Base-by-base conservation (phyloP, 2,888 invertebrate species). In the Limnephilus lunatus region DNA sequence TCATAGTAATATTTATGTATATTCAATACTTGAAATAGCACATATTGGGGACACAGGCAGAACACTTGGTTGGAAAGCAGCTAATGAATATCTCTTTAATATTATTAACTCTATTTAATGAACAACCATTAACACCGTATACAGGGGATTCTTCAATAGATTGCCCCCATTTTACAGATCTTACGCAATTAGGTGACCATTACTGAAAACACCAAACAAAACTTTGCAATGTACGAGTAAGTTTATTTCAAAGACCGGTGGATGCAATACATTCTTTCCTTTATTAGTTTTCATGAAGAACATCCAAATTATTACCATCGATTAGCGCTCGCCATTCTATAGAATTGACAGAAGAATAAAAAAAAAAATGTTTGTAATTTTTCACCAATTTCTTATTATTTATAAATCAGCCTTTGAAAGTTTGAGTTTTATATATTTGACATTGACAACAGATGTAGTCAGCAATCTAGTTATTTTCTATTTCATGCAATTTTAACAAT, bases 41-140 rank as follows among this genome's bases (percentile, higher is more conserved):
- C n/a, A 31, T 87, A 44, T 11, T n/a, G 44, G 44, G 30, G 44
- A 44, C 53, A 48, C 39, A 30, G 48, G 30, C 44, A 48, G n/a
- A 48, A 82, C 81, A 39, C 81, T 44, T 85, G 91, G 92, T 91
- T 90, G 92, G 91, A 92, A 92, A 92, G 92, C 92, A 91, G 92
- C 81, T 82, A 91, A 90, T 31, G 87, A n/a, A 81, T 53, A 48
- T 83, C 35, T 83, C 83, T 35, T 83, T 87, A 87, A 53, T 87
- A n/a, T 48, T 87, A n/a, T 48, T n/a, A 39, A 83, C 82, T 44
- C 44, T 89, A 30, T 81, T 35, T 89, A 81, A 89, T 80, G 30
- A 89, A 68, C 89, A 88, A 88, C 80, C 80, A 30, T 44, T 30
- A 30, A 86, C 30, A 83, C 82, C 32, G 82, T 83, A 7, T 31